Evolutionary conservation across 2,888 invertebrate genomes (phyloP), one percentile per base, ranked within the genome.

Genomic region (Zaprionus lineosus): DNA sequence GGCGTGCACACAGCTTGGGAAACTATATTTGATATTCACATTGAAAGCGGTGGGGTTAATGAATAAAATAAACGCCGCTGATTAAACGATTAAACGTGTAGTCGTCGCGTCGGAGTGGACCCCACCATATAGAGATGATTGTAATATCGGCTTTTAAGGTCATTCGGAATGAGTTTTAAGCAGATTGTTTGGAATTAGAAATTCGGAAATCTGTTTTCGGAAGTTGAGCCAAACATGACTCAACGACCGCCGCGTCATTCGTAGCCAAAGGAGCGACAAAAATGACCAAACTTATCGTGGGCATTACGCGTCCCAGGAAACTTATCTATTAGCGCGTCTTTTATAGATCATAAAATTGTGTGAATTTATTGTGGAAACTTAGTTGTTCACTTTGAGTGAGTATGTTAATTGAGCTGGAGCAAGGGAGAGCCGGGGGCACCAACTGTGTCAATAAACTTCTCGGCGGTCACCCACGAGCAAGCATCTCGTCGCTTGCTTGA

Each of bases 361-460:
- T 63, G 53, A 58, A 53, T 59, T 66, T 50, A 70, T 60, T 46
- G 57, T 37, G 29, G 34, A 14, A 31, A 15, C 9, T 9, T 4
- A 21, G 14, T 47, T 12, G 26, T 3, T 18, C 29, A 18, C 26
- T 37, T 24, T 8, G 15, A 21, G 14, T 1, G 15, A n/a, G 34
- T 26, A n/a, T 55, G 47, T 33, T 36, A 44, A 60, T 44, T 11
- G 8, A 29, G 9, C 4, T 4, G n/a, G 37, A n/a, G 21, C 11
- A 9, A 16, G 21, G 14, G 15, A 31, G 8, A 24, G 19, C 29
- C n/a, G 16, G 31, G 40, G 14, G 12, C 24, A 31, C 14, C 24
- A 31, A 36, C 47, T 57, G 37, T 58, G 71, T 76, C 81, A 83
- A 83, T 74, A 84, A 78, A 78, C 77, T 60, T 43, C 34, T 40